Evolutionary conservation across 2,113 vertebrate genomes (phyloP), one percentile per base, ranked within the genome.

Genomic region (Brachyhypopomus gauderio): DNA sequence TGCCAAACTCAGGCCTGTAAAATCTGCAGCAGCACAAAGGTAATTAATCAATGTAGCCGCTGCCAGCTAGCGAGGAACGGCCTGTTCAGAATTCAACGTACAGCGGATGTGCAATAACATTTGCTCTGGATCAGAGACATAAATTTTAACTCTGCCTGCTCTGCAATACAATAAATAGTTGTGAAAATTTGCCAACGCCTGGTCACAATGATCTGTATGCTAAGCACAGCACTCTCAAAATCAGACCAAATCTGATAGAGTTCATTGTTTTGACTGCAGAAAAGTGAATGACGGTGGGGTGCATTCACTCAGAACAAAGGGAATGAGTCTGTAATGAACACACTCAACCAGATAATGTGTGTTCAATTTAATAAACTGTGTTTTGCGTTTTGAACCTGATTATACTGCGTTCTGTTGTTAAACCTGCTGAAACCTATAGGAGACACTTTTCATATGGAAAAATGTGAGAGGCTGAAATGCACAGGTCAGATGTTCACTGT

Each of bases 21-120:
- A 71, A 73, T 80, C 71, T 73, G 69, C 78, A 14, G 59, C 78
- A 73, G 78, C 78, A 80, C 78, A 80, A 80, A 80, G 78, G 58
- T 55, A 80, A 80, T 80, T 80, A 80, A 80, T 80, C 78, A 80
- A 11, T 52, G 45, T 14, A 52, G 9, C 30, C 19, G 58, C 59
- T 27, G 78, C 70, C 78, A 63, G 41, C 20, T 70, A 73, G 78
- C 70, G 34, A 71, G 78, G 55, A 41, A 45, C 70, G 20, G 58
- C 70, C 78, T 73, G 58, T 73, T 80, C 73, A 23, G 56, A 62
- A 80, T 63, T 73, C 59, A 17, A 70, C 19, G 25, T 73, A 20
- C 78, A 64, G 78, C 14, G 1, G 70, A 58, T 70, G 58, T 70
- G 78, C 41, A 52, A 80, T 72, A 80, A 80, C 78, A 80, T 80